Conservation (phyloP, 37 sponge, comb jelly and placozoan species). For the Corticium candelabrum region DNA sequence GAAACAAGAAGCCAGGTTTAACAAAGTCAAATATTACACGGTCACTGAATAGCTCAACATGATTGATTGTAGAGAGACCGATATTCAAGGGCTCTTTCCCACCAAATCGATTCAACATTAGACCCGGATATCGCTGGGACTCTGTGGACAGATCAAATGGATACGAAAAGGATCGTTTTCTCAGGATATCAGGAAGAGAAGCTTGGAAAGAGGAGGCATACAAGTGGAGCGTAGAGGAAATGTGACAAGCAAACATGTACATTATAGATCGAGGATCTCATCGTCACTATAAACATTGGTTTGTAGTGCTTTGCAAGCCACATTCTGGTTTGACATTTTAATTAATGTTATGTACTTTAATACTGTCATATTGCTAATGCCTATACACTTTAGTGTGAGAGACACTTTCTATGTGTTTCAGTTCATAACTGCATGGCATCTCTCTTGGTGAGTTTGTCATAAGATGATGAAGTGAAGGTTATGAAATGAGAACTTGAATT, state of each 20-base stretch:
- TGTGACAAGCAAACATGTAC: constrained; percentile 65
- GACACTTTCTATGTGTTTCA: no score
- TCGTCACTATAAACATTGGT: no score
- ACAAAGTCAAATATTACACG: not conserved
- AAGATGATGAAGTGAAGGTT: no score
- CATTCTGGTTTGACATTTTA: no score
- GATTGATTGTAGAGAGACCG: constrained; percentile 23
- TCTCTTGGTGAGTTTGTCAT: no score
- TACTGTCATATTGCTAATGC: no score
- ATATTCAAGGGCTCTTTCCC: constrained; percentile 64
- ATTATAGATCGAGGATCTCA: no score
- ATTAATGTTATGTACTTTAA: no score
- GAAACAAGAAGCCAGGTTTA: constrained; percentile 8
- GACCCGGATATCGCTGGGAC: constrained; percentile 96
- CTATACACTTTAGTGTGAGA: no score
- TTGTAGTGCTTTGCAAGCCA: no score
- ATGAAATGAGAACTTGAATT: no score
- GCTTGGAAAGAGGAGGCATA: constrained; percentile 68
- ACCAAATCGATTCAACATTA: constrained; percentile 77
- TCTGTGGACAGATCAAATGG: constrained; percentile 94
- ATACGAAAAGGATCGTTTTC: constrained; percentile 70
- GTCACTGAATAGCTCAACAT: not conserved
- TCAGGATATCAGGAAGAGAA: constrained; percentile 34
- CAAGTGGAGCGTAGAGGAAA: constrained; percentile 95
- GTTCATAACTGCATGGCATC: no score